These are phyloP conservation scores for Ellobium chinense DNA, from an alignment of 2,888 invertebrate species.

Conservation along the genomic window DNA sequence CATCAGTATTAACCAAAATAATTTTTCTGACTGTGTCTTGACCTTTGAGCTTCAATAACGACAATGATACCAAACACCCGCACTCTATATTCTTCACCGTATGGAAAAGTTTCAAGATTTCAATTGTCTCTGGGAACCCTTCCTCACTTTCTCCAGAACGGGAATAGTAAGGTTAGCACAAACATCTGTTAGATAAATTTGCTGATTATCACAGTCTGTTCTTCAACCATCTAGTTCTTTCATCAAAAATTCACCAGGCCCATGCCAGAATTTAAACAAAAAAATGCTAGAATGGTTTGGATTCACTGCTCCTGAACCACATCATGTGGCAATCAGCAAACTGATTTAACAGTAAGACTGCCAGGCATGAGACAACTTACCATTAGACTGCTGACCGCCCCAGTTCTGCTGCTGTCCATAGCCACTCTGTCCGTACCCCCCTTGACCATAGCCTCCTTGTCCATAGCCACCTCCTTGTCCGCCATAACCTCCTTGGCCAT, in stretches of 20 bases:
- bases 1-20: no score
- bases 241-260: not conserved
- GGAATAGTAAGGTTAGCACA: no score
- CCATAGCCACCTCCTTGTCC: slow-evolving; percentile 13
- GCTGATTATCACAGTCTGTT: slow-evolving; percentile 8
- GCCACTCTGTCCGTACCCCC: not conserved
- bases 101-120: no score
- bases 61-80: no score
- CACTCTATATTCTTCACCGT: no score
- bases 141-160: no score
- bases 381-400: slow-evolving; percentile 28
- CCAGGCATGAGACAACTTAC: slow-evolving; percentile 20
- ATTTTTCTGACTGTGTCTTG: no score
- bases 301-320: not conserved
- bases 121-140: no score
- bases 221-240: not conserved
- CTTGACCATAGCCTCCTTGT: slow-evolving; percentile 7
- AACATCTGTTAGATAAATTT: no score
- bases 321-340: slow-evolving; percentile 17
- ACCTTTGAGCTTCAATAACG: no score
- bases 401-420: slow-evolving; percentile 38
- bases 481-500: not conserved
- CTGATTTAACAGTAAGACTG: not conserved
- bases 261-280: not conserved
- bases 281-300: no score